Conservation (phyloP, 2,888 invertebrate species). For the Rhagonycha lutea region DNA sequence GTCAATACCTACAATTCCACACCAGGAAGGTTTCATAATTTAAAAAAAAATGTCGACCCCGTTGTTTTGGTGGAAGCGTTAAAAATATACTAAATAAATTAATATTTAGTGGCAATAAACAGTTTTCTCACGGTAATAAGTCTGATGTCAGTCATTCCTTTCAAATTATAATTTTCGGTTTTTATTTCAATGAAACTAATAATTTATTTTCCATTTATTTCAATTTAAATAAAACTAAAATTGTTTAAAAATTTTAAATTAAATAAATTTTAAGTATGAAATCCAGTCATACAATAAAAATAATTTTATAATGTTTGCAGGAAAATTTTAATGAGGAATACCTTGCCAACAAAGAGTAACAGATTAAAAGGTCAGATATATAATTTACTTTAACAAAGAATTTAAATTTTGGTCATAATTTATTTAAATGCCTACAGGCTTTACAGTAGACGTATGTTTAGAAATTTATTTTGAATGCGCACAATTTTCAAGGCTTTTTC, state of each 20-base stretch:
- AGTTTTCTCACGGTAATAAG: background rate
- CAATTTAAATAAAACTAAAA: background rate
- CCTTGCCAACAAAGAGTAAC: background rate
- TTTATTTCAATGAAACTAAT: background rate
- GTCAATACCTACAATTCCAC: slow-evolving; percentile 22
- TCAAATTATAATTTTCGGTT: background rate
- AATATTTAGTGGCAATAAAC: background rate
- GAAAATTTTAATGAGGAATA: background rate
- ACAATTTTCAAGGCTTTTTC: background rate
- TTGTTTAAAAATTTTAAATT: background rate
- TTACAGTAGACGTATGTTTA: background rate
- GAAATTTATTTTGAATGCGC: background rate
- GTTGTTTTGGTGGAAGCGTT: background rate
- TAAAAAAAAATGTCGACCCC: background rate
- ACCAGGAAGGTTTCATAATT: slow-evolving; percentile 2
- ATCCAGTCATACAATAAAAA: background rate
- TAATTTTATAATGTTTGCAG: background rate
- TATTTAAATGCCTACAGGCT: background rate
- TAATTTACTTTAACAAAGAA: background rate
- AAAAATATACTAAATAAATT: background rate
- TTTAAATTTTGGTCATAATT: background rate
- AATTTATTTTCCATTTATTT: background rate
- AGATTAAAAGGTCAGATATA: background rate
- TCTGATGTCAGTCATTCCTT: background rate
- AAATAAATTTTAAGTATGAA: background rate